phyloP scores from a whole-genome alignment of 1,140 invertebrate species.

The Eurosta solidaginis region DNA sequence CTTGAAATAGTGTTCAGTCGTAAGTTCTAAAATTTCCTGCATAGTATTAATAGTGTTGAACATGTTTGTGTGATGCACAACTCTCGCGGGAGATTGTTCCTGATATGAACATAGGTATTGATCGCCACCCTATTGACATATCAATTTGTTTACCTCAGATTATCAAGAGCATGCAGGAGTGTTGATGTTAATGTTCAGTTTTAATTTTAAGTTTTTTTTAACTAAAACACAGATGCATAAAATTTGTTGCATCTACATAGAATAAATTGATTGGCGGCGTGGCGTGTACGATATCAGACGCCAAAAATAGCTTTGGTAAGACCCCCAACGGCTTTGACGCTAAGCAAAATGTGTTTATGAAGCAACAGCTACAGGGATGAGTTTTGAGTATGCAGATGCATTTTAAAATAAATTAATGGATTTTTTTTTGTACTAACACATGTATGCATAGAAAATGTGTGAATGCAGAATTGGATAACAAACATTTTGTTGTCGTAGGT shows the following conservation, averaged over 20 bases:
- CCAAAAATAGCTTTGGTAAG: neutral
- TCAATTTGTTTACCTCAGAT: conserved; percentile 1
- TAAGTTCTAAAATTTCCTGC: no score
- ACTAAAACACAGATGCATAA: neutral
- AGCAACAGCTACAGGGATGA: neutral
- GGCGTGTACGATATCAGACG: neutral
- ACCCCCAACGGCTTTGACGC: conserved; percentile 12
- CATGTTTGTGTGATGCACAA: neutral
- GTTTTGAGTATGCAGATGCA: neutral
- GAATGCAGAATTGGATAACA: neutral
- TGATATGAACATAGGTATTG: neutral
- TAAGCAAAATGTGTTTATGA: neutral
- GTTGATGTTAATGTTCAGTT: neutral
- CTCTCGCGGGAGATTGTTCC: neutral
- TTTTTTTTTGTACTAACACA: neutral
- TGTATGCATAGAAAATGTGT: neutral
- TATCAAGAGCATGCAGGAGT: neutral
- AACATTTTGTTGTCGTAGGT: neutral
- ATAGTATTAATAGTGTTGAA: no score
- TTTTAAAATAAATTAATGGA: neutral
- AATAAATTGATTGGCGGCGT: no score
- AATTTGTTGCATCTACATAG: conserved; percentile 14
- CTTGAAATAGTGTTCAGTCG: no score
- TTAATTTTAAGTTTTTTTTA: neutral
- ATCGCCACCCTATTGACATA: neutral